Evolutionary conservation across 1,140 invertebrate genomes (phyloP), one percentile per base, ranked within the genome.

Genomic region (Drosophila saltans): DNA sequence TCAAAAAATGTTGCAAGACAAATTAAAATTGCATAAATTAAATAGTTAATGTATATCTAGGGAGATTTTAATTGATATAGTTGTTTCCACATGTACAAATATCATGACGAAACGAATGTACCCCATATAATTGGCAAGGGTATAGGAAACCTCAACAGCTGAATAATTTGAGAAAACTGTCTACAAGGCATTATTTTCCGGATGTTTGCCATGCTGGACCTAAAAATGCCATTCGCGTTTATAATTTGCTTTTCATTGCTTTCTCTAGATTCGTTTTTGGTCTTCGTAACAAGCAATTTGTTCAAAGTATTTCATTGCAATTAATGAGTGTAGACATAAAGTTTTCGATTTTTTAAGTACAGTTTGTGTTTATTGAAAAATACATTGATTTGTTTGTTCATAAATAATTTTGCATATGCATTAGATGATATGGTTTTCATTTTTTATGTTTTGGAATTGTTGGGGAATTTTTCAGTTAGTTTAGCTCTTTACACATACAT

Each of bases 341-440:
- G 40, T 28, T 48, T 69, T 75, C 61, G 71, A 16, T 70, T 88
- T 69, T 78, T 40, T 59, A 59, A 39, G 70, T 69, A 85, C 69
- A 75, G 66, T 76, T 85, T 86, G 8, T 80, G 72, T 83, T 84
- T 80, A 82, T 88, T 85, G 77, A 88, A 85, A 85, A 85, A 85
- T 85, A 85, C 81, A 70, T 66, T 59, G 43, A 66, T 63, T 26
- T 55, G 30, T 24, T 65, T 55, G 0, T 26, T 55, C 69, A 69
- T 80, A 86, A 83, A 83, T 86, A 80, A 68, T 80, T 77, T 86
- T 60, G 66, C 64, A 89, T 89, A 89, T 86, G 83, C 84, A 83
- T 83, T 80, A 58, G 67, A 85, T 86, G 83, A 86, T 86, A 86
- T 86, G 83, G 74, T 70, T 83, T 86, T 73, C 72, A 70, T 61